Percentiles rank a stretch among this genome's conserved stretches.
Evolutionary conservation across 2,113 vertebrate species (phyloP).

Genomic region (Megaleporinus macrocephalus): DNA sequence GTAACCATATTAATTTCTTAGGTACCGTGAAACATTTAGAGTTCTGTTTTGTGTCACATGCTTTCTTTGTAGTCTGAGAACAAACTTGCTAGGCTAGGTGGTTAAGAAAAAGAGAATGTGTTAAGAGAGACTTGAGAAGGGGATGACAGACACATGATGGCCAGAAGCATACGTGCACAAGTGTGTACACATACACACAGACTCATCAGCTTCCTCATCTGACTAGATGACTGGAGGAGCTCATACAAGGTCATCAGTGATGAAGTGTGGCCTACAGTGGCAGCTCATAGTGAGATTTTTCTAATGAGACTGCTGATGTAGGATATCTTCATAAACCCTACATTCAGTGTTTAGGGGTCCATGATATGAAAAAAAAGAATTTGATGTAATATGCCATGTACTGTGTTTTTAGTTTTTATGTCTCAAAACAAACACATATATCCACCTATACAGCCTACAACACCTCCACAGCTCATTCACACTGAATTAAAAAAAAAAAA

Average conservation of each 20-base stretch:
- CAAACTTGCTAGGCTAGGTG: background rate
- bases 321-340: background rate
- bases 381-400: no score
- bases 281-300: slow-evolving; percentile 44
- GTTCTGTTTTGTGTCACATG: background rate
- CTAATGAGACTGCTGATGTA: background rate
- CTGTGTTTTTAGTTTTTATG: no score
- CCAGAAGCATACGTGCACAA: slow-evolving; percentile 33
- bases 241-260: slow-evolving; percentile 44
- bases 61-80: background rate
- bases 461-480: no score
- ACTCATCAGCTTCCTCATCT: slow-evolving; percentile 36
- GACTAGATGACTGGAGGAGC: slow-evolving; percentile 36
- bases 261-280: background rate
- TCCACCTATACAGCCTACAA: no score
- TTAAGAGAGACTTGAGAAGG: slow-evolving; percentile 14
- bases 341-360: background rate
- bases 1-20: no score
- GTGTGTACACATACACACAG: slow-evolving; percentile 1
- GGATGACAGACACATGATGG: slow-evolving; percentile 42
- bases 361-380: no score
- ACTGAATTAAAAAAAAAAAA: no score
- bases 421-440: no score
- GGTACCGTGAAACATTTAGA: background rate
- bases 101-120: background rate